A percentile compares a stretch with the other conserved stretches of the same genome.
These are phyloP conservation scores for Drosophila subquinaria DNA, from an alignment of 2,888 invertebrate genomes.

Conservation along the genomic window DNA sequence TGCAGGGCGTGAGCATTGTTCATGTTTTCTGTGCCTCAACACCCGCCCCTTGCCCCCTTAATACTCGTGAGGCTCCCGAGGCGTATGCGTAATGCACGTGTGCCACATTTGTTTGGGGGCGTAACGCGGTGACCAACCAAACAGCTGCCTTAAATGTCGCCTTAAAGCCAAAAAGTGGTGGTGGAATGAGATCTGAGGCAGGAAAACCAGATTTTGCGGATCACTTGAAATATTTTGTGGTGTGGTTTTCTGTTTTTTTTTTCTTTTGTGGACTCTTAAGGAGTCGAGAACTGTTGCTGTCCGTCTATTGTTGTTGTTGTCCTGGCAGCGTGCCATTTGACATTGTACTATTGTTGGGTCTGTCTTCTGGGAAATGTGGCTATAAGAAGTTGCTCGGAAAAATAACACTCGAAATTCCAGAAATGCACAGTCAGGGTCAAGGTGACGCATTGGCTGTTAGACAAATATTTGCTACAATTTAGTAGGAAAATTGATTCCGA, in stretches of 20 bases:
- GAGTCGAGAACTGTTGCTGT: slow-evolving; percentile 25
- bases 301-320: slow-evolving; percentile 22
- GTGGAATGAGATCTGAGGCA: background rate
- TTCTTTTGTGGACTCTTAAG: slow-evolving; percentile 7
- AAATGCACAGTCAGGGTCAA: slow-evolving; percentile 49
- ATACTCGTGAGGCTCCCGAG: background rate
- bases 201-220: slow-evolving; percentile 1
- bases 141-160: slow-evolving; percentile 24
- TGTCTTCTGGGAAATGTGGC: slow-evolving; percentile 19
- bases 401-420: slow-evolving; percentile 50
- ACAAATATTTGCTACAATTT: slow-evolving; percentile 17
- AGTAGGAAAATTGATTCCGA: slow-evolving; percentile 5
- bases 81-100: slow-evolving; percentile 46
- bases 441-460: slow-evolving; percentile 45
- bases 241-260: slow-evolving; percentile 3
- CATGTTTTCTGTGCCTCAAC: slow-evolving; percentile 41
- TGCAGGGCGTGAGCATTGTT: slow-evolving; percentile 45
- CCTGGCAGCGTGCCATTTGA: slow-evolving; percentile 46
- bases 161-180: slow-evolving; percentile 10
- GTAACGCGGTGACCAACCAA: slow-evolving; percentile 21
- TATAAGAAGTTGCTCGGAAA: slow-evolving; percentile 21
- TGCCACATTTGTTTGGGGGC: slow-evolving; percentile 20
- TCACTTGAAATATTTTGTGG: slow-evolving; percentile 32
- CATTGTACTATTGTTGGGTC: slow-evolving; percentile 32
- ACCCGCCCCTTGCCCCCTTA: background rate